phyloP scores from a whole-genome alignment of 1,140 invertebrate species.

The Microplitis demolitor region DNA sequence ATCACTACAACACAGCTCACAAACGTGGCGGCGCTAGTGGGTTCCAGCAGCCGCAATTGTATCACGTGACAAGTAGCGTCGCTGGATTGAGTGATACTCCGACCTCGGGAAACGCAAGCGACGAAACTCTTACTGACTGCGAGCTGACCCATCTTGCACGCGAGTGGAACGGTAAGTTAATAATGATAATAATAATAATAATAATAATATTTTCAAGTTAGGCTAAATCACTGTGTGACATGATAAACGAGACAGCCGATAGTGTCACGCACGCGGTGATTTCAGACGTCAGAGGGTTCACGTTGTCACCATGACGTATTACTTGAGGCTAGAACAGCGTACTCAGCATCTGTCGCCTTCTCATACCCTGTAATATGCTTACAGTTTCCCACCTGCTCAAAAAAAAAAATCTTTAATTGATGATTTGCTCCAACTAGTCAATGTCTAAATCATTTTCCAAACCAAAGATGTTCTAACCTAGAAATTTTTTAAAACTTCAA shows the following conservation, averaged over 20 bases:
- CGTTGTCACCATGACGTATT: too few species aligned
- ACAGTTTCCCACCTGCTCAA: background rate
- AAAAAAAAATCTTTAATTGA: background rate
- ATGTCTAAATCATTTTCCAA: too few species aligned
- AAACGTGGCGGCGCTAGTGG: slow-evolving; percentile 42
- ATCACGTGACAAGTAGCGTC: slow-evolving; percentile 61
- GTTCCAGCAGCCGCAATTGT: slow-evolving; percentile 50
- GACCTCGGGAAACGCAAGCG: slow-evolving; percentile 78
- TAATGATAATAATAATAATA: too few species aligned
- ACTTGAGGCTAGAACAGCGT: too few species aligned
- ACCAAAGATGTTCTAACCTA: too few species aligned
- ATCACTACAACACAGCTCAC: slow-evolving; percentile 44
- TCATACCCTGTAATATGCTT: background rate
- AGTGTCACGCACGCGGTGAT: background rate
- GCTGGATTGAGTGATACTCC: slow-evolving; percentile 76
- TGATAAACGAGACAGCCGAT: background rate
- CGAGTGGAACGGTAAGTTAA: slow-evolving; percentile 75
- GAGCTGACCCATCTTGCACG: slow-evolving; percentile 75
- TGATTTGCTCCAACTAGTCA: background rate
- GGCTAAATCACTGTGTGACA: too few species aligned
- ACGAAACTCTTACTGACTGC: slow-evolving; percentile 80
- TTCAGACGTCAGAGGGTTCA: background rate
- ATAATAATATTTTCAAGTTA: too few species aligned
- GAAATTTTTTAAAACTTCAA: too few species aligned
- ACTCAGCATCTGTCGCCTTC: background rate